phyloP scores from a whole-genome alignment of 2,113 vertebrate genomes.

The Carassius gibelio region DNA sequence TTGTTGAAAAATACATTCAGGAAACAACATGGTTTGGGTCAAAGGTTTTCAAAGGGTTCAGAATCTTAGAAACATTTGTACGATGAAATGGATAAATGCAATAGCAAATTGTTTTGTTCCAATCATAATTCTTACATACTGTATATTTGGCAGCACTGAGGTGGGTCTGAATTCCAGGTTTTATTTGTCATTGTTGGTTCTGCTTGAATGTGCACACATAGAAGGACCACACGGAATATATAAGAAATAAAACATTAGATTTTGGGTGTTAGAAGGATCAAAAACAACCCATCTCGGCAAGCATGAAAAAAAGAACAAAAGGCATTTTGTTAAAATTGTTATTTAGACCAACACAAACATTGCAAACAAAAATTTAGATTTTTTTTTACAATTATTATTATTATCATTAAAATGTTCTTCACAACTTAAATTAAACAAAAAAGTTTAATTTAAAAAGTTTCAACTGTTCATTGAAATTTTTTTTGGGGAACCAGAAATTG shows the following conservation, averaged over 20 bases:
- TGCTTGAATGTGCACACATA: slow-evolving; percentile 3
- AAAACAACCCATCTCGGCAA: too few species aligned
- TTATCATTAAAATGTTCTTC: background rate
- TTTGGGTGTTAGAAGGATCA: too few species aligned
- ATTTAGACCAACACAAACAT: too few species aligned
- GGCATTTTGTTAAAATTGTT: too few species aligned
- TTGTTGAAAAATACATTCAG: slow-evolving; percentile 48
- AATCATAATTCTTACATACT: slow-evolving; percentile 40
- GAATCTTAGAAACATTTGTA: background rate
- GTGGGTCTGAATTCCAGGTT: background rate
- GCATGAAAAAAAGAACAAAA: too few species aligned
- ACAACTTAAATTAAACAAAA: too few species aligned
- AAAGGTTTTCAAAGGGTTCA: background rate
- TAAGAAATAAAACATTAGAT: background rate
- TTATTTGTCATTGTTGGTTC: background rate
- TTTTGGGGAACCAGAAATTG: background rate
- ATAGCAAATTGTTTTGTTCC: slow-evolving; percentile 23
- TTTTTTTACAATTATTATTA: too few species aligned
- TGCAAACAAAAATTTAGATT: too few species aligned
- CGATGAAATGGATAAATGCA: background rate
- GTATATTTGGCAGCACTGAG: background rate
- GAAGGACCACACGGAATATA: slow-evolving; percentile 28
- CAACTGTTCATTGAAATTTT: background rate
- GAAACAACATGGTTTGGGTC: slow-evolving; percentile 11
- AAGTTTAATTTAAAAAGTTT: too few species aligned